These are phyloP conservation scores for Mantis religiosa DNA, from an alignment of 2,888 invertebrate genomes.

Conservation along the genomic window DNA sequence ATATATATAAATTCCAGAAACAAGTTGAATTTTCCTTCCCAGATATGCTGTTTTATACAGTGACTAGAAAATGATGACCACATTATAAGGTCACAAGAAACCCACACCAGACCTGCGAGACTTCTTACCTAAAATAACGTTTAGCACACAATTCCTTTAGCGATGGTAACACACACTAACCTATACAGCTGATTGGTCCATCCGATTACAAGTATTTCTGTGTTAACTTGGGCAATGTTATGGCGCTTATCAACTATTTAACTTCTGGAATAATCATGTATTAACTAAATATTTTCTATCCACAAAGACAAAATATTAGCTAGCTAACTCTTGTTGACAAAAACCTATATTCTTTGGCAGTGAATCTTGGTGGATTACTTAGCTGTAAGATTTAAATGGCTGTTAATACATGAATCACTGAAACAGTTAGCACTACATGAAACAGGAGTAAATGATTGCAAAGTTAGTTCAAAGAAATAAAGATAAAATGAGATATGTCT, in stretches of 20 bases:
- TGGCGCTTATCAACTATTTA: background rate
- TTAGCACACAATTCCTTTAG: background rate
- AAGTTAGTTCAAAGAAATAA: background rate
- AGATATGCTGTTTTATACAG: background rate
- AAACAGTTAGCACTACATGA: background rate
- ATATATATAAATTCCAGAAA: slow-evolving; percentile 1
- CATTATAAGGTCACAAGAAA: background rate
- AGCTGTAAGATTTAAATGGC: background rate
- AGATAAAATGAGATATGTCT: background rate
- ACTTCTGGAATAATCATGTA: background rate
- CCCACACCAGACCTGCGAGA: background rate
- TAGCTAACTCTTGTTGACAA: background rate
- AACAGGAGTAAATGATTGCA: background rate
- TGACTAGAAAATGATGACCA: slow-evolving; percentile 13
- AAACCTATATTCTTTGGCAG: background rate
- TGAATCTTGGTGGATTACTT: background rate
- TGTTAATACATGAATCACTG: background rate
- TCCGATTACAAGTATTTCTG: slow-evolving; percentile 9
- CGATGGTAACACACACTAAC: background rate
- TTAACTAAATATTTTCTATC: background rate
- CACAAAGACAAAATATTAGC: background rate
- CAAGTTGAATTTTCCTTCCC: slow-evolving; percentile 3
- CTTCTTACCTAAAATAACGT: background rate
- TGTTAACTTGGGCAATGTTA: background rate
- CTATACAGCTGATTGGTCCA: background rate